Conservation (phyloP, 2,888 invertebrate genomes). For the Aelia acuminata region DNA sequence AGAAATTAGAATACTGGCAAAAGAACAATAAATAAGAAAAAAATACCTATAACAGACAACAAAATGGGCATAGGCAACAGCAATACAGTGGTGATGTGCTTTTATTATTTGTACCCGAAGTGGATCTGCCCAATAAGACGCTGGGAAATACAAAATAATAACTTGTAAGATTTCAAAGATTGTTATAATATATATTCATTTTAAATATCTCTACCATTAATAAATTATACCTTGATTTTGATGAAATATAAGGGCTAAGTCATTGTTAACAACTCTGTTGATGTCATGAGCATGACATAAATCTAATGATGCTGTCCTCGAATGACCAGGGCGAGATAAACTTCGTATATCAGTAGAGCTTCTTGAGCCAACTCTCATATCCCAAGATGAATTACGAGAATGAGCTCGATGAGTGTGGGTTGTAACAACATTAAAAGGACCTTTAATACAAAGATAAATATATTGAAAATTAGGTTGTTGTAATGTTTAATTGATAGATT, state of each 20-base stretch:
- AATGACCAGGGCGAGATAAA: constrained; percentile 75
- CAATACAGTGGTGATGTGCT: constrained; percentile 98
- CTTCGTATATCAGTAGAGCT: constrained; percentile 71
- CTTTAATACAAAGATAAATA: background rate
- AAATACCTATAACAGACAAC: constrained; percentile 91
- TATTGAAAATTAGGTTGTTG: no score
- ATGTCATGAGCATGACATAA: constrained; percentile 80
- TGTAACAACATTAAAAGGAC: constrained; percentile 57
- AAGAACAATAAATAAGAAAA: constrained; percentile 53
- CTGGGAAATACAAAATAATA: constrained; percentile 70
- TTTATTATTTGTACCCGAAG: constrained; percentile 92
- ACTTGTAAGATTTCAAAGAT: background rate
- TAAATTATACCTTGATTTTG: constrained; percentile 71
- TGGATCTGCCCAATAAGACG: constrained; percentile 85
- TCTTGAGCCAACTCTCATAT: constrained; percentile 74
- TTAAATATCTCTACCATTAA: background rate
- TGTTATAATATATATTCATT: background rate
- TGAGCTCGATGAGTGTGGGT: constrained; percentile 70
- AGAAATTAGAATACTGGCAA: background rate
- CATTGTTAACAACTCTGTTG: constrained; percentile 79
- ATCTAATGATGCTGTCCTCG: constrained; percentile 87
- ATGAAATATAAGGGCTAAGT: constrained; percentile 79
- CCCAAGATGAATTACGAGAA: constrained; percentile 88
- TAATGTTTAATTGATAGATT: no score
- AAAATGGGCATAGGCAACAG: constrained; percentile 95